Base-by-base conservation (phyloP, 2,113 vertebrate genomes). In the Merops nubicus region DNA sequence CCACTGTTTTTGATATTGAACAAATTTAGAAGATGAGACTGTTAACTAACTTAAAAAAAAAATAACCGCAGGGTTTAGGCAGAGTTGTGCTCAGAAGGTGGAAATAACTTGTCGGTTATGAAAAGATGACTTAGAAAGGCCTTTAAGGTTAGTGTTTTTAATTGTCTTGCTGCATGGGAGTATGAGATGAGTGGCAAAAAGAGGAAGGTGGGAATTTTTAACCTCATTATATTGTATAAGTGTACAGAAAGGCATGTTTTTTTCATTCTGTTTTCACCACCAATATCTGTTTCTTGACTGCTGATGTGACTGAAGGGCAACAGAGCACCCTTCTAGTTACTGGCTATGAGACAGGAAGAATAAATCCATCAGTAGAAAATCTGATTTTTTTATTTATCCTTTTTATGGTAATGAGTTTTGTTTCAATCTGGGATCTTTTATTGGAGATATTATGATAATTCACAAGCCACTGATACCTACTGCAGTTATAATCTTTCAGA, bases 361-460 rank as follows among this genome's bases (percentile, higher is more conserved):
- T 7, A 48, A 86, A 53, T 60, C 19, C 11, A 65, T 64, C 26
- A 48, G 36, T 34, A 76, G 70, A 47, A 65, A 42, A 76, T 43
- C 18, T 20, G 5, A 5, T 74, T 75, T 94, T 84, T 88, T 62
- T 88, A 50, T 70, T 59, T 89, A 78, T 3, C 17, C 26, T 91
- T 56, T 81, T 80, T 64, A 25, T 62, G 60, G n/a, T 40, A 82
- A 45, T 50, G 72, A 77, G 6, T 84, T 82, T 82, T 84, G 15
- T 53, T 96, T 93, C 89, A 84, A 88, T 72, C 88, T 93, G 53
- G 16, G 21, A 94, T 88, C 34, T 97, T 83, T 92, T 69, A 84
- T 94, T 96, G 56, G 50, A 83, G 65, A 85, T 91, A 88, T n/a
- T 96, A 50, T 88, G 68, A 79, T 95, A 97, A 94, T 94, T 43